A percentile compares a stretch with the other conserved stretches of the same genome.
Conservation (phyloP, 2,888 invertebrate species). For the Xylota segnis region DNA sequence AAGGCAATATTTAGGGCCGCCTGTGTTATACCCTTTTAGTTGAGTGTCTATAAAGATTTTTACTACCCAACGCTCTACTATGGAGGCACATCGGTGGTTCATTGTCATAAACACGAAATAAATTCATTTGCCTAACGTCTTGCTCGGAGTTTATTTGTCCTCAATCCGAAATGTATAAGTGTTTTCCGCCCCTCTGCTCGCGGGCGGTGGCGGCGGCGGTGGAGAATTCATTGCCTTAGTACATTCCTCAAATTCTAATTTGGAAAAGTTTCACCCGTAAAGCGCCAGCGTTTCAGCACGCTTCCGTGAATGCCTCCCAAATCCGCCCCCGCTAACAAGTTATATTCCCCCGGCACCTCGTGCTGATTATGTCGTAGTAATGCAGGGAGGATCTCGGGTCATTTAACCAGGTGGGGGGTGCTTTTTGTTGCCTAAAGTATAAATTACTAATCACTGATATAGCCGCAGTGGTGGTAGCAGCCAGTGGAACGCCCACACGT, state of each 20-base stretch:
- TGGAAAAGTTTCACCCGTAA: conserved; percentile 63
- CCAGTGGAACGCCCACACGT: conserved; percentile 4
- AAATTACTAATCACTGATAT: conserved; percentile 74
- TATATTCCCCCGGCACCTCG: background rate
- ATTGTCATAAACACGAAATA: conserved; percentile 70
- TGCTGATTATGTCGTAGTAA: conserved; percentile 60
- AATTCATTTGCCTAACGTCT: conserved; percentile 68
- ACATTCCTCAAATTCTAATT: conserved; percentile 74
- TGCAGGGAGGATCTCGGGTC: conserved; percentile 46
- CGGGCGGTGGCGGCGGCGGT: background rate
- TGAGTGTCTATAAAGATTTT: conserved; percentile 66
- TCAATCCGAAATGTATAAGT: conserved; percentile 49
- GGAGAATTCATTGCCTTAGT: conserved; percentile 7
- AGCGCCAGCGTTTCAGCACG: conserved; percentile 43
- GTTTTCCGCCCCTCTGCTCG: conserved; percentile 18
- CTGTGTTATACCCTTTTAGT: conserved; percentile 50
- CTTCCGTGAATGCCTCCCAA: conserved; percentile 2
- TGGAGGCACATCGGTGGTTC: conserved; percentile 22
- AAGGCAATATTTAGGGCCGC: conserved; percentile 33
- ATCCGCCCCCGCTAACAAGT: background rate
- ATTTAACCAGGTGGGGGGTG: conserved; percentile 57
- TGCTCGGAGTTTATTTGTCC: conserved; percentile 65
- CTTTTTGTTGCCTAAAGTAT: conserved; percentile 59
- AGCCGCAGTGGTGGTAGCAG: conserved; percentile 39
- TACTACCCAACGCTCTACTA: conserved; percentile 28